Evolutionary conservation across 2,113 vertebrate genomes (phyloP).

Genomic region (Petrocephalus zakoni): DNA sequence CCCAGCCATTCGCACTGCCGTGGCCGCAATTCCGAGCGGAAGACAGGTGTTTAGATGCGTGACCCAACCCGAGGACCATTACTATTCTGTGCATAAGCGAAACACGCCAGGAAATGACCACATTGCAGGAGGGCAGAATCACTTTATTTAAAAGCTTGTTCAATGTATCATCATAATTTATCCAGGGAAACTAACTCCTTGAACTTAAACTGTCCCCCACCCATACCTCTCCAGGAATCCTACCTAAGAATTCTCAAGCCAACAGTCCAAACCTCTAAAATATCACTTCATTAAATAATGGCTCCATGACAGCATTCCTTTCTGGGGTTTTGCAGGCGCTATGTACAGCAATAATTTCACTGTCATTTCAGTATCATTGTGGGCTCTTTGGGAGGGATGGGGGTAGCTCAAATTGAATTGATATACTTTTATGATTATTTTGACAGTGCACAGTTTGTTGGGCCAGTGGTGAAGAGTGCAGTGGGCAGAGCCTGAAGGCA

Average conservation of each 20-base stretch:
- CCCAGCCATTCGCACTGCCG: not conserved
- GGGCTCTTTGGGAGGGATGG: too few relatives aligned
- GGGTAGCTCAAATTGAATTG: too few relatives aligned
- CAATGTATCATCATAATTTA: not conserved
- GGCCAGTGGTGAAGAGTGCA: not conserved
- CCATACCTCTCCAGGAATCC: too few relatives aligned
- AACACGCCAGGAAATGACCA: not conserved
- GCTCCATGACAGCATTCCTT: too few relatives aligned
- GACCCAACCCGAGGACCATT: not conserved
- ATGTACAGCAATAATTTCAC: too few relatives aligned
- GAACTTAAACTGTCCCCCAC: not conserved
- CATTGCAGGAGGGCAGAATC: not conserved
- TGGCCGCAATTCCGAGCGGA: not conserved
- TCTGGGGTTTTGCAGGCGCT: too few relatives aligned
- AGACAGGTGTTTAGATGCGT: not conserved
- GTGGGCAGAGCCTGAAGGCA: not conserved
- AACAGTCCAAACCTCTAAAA: too few relatives aligned
- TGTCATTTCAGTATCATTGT: too few relatives aligned
- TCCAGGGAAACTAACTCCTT: not conserved
- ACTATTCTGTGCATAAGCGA: not conserved
- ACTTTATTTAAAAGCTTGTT: not conserved
- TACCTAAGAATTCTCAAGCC: too few relatives aligned
- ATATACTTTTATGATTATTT: not conserved
- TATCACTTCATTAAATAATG: too few relatives aligned
- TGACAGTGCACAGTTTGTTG: not conserved